A percentile compares a stretch with the other conserved stretches of the same genome.
These are phyloP conservation scores for Paguma larvata DNA, from an alignment of 2,797 vertebrate genomes.

Conservation along the genomic window DNA sequence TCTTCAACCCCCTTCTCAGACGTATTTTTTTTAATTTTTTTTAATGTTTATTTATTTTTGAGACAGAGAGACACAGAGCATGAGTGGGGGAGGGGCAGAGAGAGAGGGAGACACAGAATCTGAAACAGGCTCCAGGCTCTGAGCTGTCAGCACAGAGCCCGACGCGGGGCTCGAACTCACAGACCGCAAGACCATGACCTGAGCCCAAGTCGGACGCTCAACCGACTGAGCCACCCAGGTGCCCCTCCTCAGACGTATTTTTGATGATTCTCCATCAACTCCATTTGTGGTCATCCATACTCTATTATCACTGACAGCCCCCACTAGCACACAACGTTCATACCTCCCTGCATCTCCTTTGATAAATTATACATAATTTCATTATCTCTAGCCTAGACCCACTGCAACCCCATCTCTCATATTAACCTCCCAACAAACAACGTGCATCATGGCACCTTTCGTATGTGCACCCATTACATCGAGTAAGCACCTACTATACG, in stretches of 20 bases:
- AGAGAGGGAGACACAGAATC: too few relatives aligned
- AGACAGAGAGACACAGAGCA: too few relatives aligned
- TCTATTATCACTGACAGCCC: neutral
- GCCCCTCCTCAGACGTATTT: neutral
- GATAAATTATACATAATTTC: neutral
- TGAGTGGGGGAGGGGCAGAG: too few relatives aligned
- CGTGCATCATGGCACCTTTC: neutral
- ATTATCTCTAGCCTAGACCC: neutral
- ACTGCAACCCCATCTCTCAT: neutral
- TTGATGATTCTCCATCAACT: neutral
- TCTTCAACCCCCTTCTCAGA: neutral
- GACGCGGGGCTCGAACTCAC: too few relatives aligned
- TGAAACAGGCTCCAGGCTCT: too few relatives aligned
- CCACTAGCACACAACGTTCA: too few relatives aligned
- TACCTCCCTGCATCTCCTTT: neutral
- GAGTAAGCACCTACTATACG: neutral
- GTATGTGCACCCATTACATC: rapidly evolving
- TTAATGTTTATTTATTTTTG: too few relatives aligned
- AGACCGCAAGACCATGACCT: too few relatives aligned
- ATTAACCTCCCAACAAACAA: neutral
- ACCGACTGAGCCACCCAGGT: too few relatives aligned
- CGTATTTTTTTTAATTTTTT: too few relatives aligned
- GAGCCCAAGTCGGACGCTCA: too few relatives aligned
- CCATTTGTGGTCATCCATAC: neutral
- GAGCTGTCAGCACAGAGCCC: too few relatives aligned